Evolutionary conservation across 2,113 vertebrate genomes (phyloP), one percentile per base, ranked within the genome.

Genomic region (Theristicus caerulescens): DNA sequence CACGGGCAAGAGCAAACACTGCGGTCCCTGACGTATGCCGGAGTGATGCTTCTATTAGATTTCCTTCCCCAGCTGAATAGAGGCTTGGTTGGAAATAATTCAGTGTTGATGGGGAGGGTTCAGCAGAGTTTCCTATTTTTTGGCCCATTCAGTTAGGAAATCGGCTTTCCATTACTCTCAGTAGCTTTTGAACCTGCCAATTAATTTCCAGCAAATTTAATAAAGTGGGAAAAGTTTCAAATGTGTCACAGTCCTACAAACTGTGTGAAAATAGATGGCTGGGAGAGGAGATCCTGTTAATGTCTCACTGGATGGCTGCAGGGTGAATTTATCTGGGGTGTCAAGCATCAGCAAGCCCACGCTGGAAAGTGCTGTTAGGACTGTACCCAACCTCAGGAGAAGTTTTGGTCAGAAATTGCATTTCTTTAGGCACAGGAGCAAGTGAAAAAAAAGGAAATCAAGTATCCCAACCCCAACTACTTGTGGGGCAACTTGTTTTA

Each of bases 21-120:
- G 47, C 0, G 1, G 32, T 49, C 31, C 32, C n/a, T 44, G 46
- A 17, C 8, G 7, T 47, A 17, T 10, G 16, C 19, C 1, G 0
- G 19, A 40, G 26, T 13, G 52, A 55, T 2, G 1, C 13, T 59
- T 82, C 58, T 22, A 14, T 25, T 82, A 38, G 15, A n/a, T 54
- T 34, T 59, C 49, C 31, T 22, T 78, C 64, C n/a, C 71, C 54
- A 52, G 10, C 31, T 59, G 38, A 71, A 42, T 5, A 16, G 44
- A 47, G 10, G 32, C n/a, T 54, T 47, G 38, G 11, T 6, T 59
- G 51, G 64, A 90, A 90, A 77, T 54, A 71, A 77, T 54, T 71
- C 31, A 13, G 0, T 55, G 11, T 34, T 47, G 31, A 25, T 66
- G 18, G 13, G 46, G 29, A 71, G 20, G 14, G 38, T 22, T 82